These are phyloP conservation scores for Cassiopea andromeda DNA, from an alignment of 30 jellyfish, hydroid and myxozoan species.

Conservation along the genomic window DNA sequence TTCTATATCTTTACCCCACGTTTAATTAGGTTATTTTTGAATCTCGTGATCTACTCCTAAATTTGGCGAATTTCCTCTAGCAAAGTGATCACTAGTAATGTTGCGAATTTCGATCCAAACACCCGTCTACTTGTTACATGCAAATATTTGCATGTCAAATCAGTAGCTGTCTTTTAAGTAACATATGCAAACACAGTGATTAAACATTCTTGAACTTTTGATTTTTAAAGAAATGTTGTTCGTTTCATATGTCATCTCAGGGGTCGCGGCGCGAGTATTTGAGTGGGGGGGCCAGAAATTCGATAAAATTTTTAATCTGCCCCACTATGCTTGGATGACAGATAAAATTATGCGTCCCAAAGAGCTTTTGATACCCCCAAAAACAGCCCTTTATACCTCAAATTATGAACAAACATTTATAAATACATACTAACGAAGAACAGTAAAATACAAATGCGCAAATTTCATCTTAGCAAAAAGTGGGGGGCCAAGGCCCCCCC, in stretches of 20 bases:
- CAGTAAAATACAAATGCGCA: too few species aligned
- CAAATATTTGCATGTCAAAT: constrained; percentile 52
- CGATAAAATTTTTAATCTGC: too few species aligned
- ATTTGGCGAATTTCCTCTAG: not conserved
- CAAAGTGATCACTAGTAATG: constrained; percentile 14
- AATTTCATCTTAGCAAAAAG: too few species aligned
- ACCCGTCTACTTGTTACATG: constrained; percentile 24
- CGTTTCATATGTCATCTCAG: constrained; percentile 49
- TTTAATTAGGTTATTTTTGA: not conserved
- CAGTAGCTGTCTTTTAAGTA: constrained; percentile 45
- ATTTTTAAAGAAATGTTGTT: not conserved
- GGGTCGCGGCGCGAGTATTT: too few species aligned
- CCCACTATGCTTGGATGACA: too few species aligned
- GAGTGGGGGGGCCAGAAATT: too few species aligned
- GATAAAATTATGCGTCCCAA: too few species aligned
- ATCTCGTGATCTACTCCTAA: not conserved
- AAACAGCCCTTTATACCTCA: too few species aligned
- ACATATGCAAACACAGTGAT: constrained; percentile 21
- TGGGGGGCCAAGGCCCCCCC: too few species aligned
- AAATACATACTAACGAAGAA: too few species aligned
- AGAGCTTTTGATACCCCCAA: too few species aligned
- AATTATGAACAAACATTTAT: too few species aligned
- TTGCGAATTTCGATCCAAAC: constrained; percentile 3
- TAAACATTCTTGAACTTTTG: constrained; percentile 10
- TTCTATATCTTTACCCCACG: not conserved